Evolutionary conservation across 2,797 vertebrate species (phyloP).

Genomic region (Brachyrhaphis roseni): DNA sequence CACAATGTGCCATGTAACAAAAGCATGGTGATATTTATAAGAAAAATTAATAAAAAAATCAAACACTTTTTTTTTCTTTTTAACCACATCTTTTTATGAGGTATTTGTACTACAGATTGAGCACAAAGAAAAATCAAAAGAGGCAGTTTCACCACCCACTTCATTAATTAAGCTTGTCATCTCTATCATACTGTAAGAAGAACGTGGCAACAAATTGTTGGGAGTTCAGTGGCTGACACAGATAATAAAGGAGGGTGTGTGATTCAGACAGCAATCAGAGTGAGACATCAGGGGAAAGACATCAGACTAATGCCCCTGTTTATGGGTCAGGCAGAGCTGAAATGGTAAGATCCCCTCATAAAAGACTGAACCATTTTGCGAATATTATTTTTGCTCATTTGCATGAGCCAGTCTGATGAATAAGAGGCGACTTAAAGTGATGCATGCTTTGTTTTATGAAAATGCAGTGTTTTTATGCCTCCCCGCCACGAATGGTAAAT

Average conservation of each 20-base stretch:
- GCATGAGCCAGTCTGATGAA: not conserved
- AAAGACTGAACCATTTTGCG: not conserved
- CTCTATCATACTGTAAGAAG: constrained; percentile 12
- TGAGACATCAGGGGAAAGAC: constrained; percentile 11
- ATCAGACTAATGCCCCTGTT: constrained; percentile 6
- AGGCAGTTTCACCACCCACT: constrained; percentile 17
- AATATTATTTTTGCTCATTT: constrained; percentile 3
- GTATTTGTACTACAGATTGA: constrained; percentile 6
- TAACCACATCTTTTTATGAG: constrained; percentile 5
- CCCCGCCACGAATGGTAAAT: not conserved
- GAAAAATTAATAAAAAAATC: not conserved
- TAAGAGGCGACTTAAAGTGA: not conserved
- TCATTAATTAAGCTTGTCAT: constrained; percentile 32
- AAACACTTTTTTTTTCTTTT: constrained; percentile 12
- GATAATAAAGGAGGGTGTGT: constrained; percentile 24
- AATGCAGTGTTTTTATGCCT: not conserved
- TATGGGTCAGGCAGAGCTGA: not conserved
- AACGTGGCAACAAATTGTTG: constrained; percentile 20
- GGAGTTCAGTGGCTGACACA: constrained; percentile 25
- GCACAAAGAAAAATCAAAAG: constrained; percentile 21
- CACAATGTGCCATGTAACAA: not conserved
- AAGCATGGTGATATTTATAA: not conserved
- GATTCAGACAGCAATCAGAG: constrained; percentile 13
- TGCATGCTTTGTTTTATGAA: not conserved
- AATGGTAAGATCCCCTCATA: not conserved